Conservation (phyloP, 2,888 invertebrate genomes). For the Limulus polyphemus region DNA sequence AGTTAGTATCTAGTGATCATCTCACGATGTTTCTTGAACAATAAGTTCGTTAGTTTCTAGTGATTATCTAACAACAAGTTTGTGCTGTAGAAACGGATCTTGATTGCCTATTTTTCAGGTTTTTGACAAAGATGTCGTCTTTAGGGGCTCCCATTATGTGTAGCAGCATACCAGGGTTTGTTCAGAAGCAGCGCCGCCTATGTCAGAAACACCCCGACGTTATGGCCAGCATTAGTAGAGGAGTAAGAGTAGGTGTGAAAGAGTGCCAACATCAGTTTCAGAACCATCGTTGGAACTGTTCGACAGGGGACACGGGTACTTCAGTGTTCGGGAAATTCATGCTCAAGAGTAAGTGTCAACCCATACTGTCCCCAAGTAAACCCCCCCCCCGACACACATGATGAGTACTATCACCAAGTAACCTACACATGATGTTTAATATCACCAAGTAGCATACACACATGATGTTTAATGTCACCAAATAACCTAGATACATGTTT, state of each 20-base stretch:
- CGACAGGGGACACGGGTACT: conserved; percentile 34
- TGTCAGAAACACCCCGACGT: conserved; percentile 37
- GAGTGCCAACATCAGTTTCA: conserved; percentile 38
- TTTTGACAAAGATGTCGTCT: conserved; percentile 35
- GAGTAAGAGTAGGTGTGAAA: conserved; percentile 35
- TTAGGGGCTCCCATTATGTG: conserved; percentile 33
- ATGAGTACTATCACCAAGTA: too few species aligned
- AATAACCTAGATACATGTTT: too few species aligned
- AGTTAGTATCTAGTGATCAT: too few species aligned
- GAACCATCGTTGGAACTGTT: conserved; percentile 38
- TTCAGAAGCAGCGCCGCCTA: conserved; percentile 35
- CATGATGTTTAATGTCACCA: too few species aligned
- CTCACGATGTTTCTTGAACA: too few species aligned
- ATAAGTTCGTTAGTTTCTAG: too few species aligned
- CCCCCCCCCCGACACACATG: too few species aligned
- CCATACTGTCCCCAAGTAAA: too few species aligned
- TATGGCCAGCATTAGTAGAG: conserved; percentile 35
- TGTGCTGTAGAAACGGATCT: too few species aligned
- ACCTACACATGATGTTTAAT: too few species aligned
- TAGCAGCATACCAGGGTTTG: conserved; percentile 38
- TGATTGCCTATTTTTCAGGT: conserved; percentile 28
- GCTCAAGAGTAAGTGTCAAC: conserved; percentile 34
- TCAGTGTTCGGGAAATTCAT: conserved; percentile 39
- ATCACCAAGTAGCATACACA: too few species aligned
- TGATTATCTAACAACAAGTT: too few species aligned